phyloP scores from a whole-genome alignment of 1,140 invertebrate genomes.

The Tachypleus tridentatus region DNA sequence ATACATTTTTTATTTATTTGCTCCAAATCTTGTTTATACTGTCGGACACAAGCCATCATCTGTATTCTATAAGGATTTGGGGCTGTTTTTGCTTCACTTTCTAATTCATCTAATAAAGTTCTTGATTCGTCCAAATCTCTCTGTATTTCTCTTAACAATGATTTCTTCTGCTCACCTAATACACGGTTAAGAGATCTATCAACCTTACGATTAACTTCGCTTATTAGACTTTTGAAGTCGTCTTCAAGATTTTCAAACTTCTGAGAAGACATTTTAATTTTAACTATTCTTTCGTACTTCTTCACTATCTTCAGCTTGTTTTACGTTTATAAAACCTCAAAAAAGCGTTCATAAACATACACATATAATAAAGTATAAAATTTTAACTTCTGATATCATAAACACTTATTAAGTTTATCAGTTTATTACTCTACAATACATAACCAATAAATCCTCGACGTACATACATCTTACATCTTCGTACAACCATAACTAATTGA shows the following conservation, averaged over 20 bases:
- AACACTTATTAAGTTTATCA: no score
- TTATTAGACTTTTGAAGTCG: constrained; percentile 31
- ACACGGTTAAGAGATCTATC: constrained; percentile 16
- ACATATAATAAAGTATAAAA: no score
- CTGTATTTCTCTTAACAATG: constrained; percentile 14
- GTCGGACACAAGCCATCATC: constrained; percentile 29
- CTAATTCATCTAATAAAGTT: constrained; percentile 33
- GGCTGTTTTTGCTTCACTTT: constrained; percentile 31
- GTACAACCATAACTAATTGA: no score
- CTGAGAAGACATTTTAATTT: constrained; percentile 34
- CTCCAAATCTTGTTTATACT: constrained; percentile 29
- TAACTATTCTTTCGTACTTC: no score
- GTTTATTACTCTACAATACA: no score
- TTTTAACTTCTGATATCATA: no score
- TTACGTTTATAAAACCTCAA: no score
- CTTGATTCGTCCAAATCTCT: constrained; percentile 32
- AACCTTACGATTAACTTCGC: constrained; percentile 26
- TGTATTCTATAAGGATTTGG: constrained; percentile 31
- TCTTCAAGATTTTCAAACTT: constrained; percentile 40
- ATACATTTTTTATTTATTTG: constrained; percentile 18
- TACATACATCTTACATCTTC: no score
- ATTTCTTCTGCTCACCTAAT: constrained; percentile 7
- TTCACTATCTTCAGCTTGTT: no score
- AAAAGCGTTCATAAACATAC: no score
- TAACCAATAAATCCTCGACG: no score